A percentile compares a stretch with the other conserved stretches of the same genome.
These are phyloP conservation scores for Stichopus horrens DNA, from an alignment of 53 echinoderm and acorn worm species.

Conservation along the genomic window DNA sequence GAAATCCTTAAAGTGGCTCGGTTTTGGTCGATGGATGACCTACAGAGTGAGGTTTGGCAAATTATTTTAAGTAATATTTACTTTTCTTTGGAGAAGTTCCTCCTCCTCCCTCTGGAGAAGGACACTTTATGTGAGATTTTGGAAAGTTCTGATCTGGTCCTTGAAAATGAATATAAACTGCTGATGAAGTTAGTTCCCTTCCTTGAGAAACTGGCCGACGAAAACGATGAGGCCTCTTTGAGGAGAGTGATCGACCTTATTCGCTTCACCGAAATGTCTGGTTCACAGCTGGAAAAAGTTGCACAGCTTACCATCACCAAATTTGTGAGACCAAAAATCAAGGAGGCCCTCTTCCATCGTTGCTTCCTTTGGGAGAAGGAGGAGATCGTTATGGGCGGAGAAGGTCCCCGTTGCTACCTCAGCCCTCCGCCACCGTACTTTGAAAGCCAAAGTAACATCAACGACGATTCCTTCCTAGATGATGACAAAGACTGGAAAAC, in stretches of 20 bases:
- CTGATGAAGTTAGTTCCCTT: background rate
- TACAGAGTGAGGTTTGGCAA: background rate
- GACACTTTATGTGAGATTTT: background rate
- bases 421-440: constrained; percentile 1
- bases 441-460: background rate
- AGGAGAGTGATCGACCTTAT: background rate
- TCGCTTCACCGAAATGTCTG: constrained; percentile 39
- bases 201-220: background rate
- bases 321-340: background rate
- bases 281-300: constrained; percentile 12
- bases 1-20: background rate
- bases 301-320: background rate
- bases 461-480: background rate
- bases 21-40: background rate
- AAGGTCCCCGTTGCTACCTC: constrained; percentile 11
- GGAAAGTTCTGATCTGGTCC: background rate
- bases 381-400: background rate
- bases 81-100: constrained; percentile 5
- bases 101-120: background rate
- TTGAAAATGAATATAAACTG: constrained; percentile 17
- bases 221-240: background rate
- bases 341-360: constrained; percentile 16
- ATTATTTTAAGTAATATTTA: background rate
- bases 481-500: background rate
- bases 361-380: constrained; percentile 16